phyloP scores from a whole-genome alignment of 2,888 invertebrate genomes.

The Erannis defoliaria region DNA sequence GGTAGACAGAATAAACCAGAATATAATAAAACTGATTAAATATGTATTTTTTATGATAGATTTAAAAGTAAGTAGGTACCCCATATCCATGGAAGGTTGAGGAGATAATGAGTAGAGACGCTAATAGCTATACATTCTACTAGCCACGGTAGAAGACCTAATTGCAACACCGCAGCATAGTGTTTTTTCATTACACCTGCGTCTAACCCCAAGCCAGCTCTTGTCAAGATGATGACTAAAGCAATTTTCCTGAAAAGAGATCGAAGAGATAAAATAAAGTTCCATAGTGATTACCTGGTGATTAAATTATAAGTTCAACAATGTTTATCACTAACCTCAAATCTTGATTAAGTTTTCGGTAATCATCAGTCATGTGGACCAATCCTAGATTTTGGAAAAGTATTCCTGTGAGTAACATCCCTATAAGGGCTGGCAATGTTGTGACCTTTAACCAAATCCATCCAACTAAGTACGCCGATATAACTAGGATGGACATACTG shows the following conservation, averaged over 20 bases:
- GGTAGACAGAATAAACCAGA: too few relatives aligned
- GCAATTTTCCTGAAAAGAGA: constrained; percentile 89
- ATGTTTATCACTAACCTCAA: constrained; percentile 81
- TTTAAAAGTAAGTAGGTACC: constrained; percentile 65
- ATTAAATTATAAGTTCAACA: not conserved
- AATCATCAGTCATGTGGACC: constrained; percentile 87
- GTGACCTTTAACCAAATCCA: constrained; percentile 89
- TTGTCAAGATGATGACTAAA: constrained; percentile 92
- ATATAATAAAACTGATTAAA: not conserved
- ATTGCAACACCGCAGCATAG: constrained; percentile 90
- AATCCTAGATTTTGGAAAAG: constrained; percentile 88
- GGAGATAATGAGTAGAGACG: constrained; percentile 88
- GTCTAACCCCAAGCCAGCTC: constrained; percentile 95
- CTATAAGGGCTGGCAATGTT: constrained; percentile 91
- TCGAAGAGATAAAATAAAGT: not conserved
- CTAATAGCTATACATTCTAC: constrained; percentile 90
- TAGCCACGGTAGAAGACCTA: constrained; percentile 92
- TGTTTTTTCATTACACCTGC: constrained; percentile 90
- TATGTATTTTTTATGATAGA: not conserved
- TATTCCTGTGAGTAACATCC: constrained; percentile 92
- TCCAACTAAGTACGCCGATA: constrained; percentile 90
- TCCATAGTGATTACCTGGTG: not conserved
- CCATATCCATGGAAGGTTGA: constrained; percentile 93
- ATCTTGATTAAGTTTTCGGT: constrained; percentile 88
- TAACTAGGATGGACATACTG: constrained; percentile 88